phyloP scores from a whole-genome alignment of 2,113 vertebrate genomes.

The Xiphophorus hellerii region DNA sequence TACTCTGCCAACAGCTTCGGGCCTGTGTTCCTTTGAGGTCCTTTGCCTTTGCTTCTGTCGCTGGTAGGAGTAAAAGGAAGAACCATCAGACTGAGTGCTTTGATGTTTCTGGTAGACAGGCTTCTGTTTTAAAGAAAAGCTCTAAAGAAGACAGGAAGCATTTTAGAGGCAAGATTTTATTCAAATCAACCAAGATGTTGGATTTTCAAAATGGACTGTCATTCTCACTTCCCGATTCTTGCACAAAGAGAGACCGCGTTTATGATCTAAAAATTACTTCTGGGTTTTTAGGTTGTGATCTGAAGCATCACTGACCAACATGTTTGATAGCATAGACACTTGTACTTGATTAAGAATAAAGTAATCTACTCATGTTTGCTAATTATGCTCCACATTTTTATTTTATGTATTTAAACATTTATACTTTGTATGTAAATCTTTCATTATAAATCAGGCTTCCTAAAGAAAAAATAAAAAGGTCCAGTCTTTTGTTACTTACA shows the following conservation, averaged over 20 bases:
- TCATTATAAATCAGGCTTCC: too few species aligned
- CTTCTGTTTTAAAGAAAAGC: slow-evolving; percentile 2
- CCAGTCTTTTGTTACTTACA: too few species aligned
- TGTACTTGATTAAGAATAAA: too few species aligned
- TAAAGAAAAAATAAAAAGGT: too few species aligned
- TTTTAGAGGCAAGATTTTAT: slow-evolving; percentile 8
- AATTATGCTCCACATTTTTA: too few species aligned
- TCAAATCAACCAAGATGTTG: slow-evolving; percentile 6
- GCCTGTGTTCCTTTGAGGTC: slow-evolving; percentile 40
- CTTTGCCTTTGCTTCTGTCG: slow-evolving; percentile 26
- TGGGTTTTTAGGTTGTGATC: not conserved
- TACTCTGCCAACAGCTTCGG: slow-evolving; percentile 44
- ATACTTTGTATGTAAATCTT: too few species aligned
- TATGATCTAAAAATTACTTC: slow-evolving; percentile 10
- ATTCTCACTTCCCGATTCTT: too few species aligned
- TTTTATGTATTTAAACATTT: too few species aligned
- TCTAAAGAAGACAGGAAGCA: not conserved
- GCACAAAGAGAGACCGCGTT: not conserved
- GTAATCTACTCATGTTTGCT: too few species aligned
- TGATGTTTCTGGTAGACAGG: slow-evolving; percentile 34
- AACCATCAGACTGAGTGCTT: slow-evolving; percentile 20
- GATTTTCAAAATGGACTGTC: not conserved
- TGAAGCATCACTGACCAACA: slow-evolving; percentile 7
- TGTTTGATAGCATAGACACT: slow-evolving; percentile 10
- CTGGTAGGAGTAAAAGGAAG: slow-evolving; percentile 19